Evolutionary conservation across 1,140 invertebrate genomes (phyloP).

Genomic region (Macrotrachela quadricornifera): DNA sequence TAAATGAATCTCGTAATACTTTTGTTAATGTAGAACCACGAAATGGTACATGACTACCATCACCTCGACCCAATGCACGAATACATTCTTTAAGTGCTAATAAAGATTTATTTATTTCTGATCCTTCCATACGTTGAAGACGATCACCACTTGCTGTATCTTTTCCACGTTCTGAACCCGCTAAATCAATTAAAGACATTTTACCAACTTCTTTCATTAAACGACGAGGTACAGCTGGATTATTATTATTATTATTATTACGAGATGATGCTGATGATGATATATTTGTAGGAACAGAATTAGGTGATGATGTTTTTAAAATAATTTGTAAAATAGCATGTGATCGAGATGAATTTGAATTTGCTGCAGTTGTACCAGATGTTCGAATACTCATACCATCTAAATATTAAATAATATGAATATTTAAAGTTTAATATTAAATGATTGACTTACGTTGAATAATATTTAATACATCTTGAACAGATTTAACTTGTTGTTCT

Average conservation of each 20-base stretch:
- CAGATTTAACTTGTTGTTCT: constrained; percentile 55
- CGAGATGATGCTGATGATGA: too few species aligned
- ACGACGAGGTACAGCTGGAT: not conserved
- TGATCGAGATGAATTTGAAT: constrained; percentile 72
- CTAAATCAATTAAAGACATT: constrained; percentile 80
- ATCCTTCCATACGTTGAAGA: constrained; percentile 88
- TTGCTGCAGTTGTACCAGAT: constrained; percentile 73
- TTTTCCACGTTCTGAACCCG: constrained; percentile 71
- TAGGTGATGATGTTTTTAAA: constrained; percentile 16
- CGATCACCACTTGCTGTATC: constrained; percentile 83
- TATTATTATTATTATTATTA: too few species aligned
- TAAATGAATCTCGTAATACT: constrained; percentile 90
- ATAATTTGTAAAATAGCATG: constrained; percentile 67
- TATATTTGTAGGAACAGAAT: not conserved
- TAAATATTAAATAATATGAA: not conserved
- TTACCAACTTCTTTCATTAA: constrained; percentile 55
- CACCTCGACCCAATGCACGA: constrained; percentile 60
- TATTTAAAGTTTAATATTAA: too few species aligned
- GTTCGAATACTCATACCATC: constrained; percentile 40
- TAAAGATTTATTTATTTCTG: constrained; percentile 93
- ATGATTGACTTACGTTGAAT: constrained; percentile 41
- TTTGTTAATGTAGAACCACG: constrained; percentile 88
- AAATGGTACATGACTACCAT: constrained; percentile 64
- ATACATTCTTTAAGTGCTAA: constrained; percentile 94
- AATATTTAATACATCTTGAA: constrained; percentile 65